Percentiles rank a stretch among this genome's conserved stretches.
Conservation (phyloP, 2,113 vertebrate species). For the Eurystomus gularis region DNA sequence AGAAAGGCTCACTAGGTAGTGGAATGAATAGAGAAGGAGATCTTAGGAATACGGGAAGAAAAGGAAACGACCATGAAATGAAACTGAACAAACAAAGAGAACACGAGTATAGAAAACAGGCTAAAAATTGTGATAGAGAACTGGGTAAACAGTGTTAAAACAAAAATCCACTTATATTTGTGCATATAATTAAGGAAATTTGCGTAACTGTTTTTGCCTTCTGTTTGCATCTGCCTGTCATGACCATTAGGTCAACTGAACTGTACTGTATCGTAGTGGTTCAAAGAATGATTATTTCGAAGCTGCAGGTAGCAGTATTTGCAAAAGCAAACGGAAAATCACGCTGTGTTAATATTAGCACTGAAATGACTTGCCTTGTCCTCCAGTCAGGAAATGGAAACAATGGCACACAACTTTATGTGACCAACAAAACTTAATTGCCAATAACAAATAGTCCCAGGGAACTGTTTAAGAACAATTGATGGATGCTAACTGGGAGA, state of each 20-base stretch:
- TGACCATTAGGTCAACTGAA: neutral
- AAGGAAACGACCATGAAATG: neutral
- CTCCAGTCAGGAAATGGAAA: slow-evolving; percentile 47
- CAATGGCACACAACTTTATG: slow-evolving; percentile 22
- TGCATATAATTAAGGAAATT: neutral
- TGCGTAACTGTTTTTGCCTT: neutral
- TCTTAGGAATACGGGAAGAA: neutral
- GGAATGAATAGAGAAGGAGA: neutral
- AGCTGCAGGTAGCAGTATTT: neutral
- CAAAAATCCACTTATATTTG: neutral
- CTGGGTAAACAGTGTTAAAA: neutral
- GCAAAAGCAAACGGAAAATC: slow-evolving; percentile 5
- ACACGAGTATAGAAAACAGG: neutral
- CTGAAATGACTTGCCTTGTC: neutral
- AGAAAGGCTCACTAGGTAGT: neutral
- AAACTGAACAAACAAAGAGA: neutral
- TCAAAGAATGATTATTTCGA: neutral
- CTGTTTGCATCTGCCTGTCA: neutral
- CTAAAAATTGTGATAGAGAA: neutral
- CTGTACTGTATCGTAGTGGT: fast-evolving
- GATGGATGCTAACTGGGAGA: slow-evolving; percentile 48
- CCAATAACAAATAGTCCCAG: slow-evolving; percentile 4
- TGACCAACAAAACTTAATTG: neutral
- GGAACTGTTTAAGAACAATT: slow-evolving; percentile 36
- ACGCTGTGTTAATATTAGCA: neutral